A percentile compares a stretch with the other conserved stretches of the same genome.
Conservation (phyloP, 2,797 vertebrate species). For the Pseudomugil tenellus region DNA sequence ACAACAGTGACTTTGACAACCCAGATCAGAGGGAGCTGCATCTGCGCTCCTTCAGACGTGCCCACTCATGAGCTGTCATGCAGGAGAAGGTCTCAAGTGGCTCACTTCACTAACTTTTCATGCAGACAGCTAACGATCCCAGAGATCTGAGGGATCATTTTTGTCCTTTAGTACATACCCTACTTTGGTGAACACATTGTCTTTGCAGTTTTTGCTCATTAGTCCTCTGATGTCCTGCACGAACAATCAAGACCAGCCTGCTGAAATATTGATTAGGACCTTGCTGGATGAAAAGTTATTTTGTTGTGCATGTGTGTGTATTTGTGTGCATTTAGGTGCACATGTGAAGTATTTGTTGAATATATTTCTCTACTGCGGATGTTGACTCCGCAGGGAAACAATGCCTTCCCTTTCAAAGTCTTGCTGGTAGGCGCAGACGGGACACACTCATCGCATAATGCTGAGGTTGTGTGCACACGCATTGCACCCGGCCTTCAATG, state of each 20-base stretch:
- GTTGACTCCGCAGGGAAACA: slow-evolving; percentile 64
- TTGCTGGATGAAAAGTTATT: slow-evolving; percentile 36
- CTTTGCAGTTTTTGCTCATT: slow-evolving; percentile 67
- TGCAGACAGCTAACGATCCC: slow-evolving; percentile 41
- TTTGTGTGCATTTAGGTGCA: background rate
- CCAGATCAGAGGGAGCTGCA: slow-evolving; percentile 62
- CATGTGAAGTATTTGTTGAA: slow-evolving; percentile 49
- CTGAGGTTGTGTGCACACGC: slow-evolving; percentile 33
- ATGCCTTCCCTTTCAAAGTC: slow-evolving; percentile 65
- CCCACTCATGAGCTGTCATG: slow-evolving; percentile 47
- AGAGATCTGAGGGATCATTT: slow-evolving; percentile 59
- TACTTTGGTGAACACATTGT: slow-evolving; percentile 64
- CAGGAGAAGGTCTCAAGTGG: slow-evolving; percentile 49
- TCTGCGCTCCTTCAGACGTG: slow-evolving; percentile 40
- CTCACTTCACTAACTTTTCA: slow-evolving; percentile 44
- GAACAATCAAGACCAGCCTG: slow-evolving; percentile 67
- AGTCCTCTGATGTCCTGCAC: slow-evolving; percentile 65
- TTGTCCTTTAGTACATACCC: slow-evolving; percentile 59
- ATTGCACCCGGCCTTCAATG: slow-evolving; percentile 29
- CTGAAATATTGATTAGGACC: slow-evolving; percentile 77
- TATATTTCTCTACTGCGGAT: slow-evolving; percentile 57
- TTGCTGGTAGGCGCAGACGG: slow-evolving; percentile 54
- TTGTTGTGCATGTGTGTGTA: slow-evolving; percentile 10
- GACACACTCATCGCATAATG: slow-evolving; percentile 59
- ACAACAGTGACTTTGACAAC: slow-evolving; percentile 63